A percentile compares a stretch with the other conserved stretches of the same genome.
Evolutionary conservation across 1,140 invertebrate genomes (phyloP).

Genomic region (Anthonomus grandis): DNA sequence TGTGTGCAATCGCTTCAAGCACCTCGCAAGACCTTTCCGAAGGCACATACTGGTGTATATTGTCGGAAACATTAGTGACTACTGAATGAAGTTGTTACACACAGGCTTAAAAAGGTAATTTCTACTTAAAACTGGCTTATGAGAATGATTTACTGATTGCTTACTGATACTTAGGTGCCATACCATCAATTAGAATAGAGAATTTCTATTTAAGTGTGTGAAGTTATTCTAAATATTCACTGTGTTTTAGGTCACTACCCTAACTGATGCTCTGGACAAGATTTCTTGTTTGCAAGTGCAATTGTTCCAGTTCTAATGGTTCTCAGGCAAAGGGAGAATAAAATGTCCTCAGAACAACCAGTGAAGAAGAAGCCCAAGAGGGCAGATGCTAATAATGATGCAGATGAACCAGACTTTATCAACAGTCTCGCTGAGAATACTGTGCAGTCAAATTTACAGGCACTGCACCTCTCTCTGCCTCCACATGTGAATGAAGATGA

Average conservation of each 20-base stretch:
- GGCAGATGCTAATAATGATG: constrained; percentile 54
- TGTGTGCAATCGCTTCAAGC: background rate
- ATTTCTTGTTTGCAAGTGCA: background rate
- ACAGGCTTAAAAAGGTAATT: constrained; percentile 19
- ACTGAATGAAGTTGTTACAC: constrained; percentile 39
- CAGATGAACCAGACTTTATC: constrained; percentile 54
- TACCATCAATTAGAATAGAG: too few relatives aligned
- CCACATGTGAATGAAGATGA: constrained; percentile 42
- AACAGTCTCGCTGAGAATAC: constrained; percentile 37
- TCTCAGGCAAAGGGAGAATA: constrained; percentile 41
- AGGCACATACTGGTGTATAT: background rate
- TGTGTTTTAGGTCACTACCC: constrained; percentile 9
- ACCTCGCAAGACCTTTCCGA: background rate
- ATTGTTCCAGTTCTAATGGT: constrained; percentile 46
- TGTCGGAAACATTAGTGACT: constrained; percentile 22
- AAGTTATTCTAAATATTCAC: too few relatives aligned
- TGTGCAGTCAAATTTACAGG: constrained; percentile 34
- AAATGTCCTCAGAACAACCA: constrained; percentile 66
- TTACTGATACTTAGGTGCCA: too few relatives aligned
- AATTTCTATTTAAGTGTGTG: too few relatives aligned
- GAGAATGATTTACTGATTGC: too few relatives aligned
- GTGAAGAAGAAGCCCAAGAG: constrained; percentile 72
- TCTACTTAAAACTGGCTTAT: too few relatives aligned
- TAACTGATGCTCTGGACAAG: constrained; percentile 2
- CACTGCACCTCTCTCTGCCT: constrained; percentile 43